Evolutionary conservation across 2,113 vertebrate species (phyloP), one percentile per base, ranked within the genome.

Genomic region (Heliornis fulica): DNA sequence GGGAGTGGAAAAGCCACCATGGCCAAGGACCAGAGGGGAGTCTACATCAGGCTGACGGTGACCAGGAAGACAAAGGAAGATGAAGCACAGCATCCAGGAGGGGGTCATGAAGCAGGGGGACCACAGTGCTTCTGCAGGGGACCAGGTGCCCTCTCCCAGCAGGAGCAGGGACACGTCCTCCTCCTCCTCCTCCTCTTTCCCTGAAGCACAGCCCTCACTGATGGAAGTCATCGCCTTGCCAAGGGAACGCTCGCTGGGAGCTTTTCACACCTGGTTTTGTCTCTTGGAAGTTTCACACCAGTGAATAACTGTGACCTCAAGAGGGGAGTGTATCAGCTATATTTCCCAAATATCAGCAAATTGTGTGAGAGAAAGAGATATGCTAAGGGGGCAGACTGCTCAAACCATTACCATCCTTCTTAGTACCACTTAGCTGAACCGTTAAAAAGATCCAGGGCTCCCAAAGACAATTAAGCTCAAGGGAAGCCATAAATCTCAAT

Each of bases 401-500:
- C 94, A 72, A 89, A 54, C 90, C 94, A 94, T 92, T 80, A 94
- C 61, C 69, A 83, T 95, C 96, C 69, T 89, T 94, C 97, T 96
- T 64, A 90, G 95, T 95, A 93, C 96, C 96, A 95, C 98, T 98
- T 95, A 97, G 94, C 92, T 85, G 81, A 83, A 87, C 97, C 87
- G 97, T 97, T 97, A 97, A 93, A 95, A 96, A 97, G 97, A 97
- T 96, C 96, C 96, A 77, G 83, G 95, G 96, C 96, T 97, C 95
- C 96, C 88, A 96, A 95, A 95, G 97, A 98, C 96, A 95, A 97
- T 97, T 92, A 97, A 97, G 95, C 97, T 97, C 97, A 94, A 86
- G 97, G 97, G 97, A 98, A 97, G 96, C 95, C 97, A 96, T 98
- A 96, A 97, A 98, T 98, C 98, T 98, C 97, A 97, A 97, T 97